A percentile compares a stretch with the other conserved stretches of the same genome.
phyloP scores from a whole-genome alignment of 2,888 invertebrate genomes.

The Amiota mariae region DNA sequence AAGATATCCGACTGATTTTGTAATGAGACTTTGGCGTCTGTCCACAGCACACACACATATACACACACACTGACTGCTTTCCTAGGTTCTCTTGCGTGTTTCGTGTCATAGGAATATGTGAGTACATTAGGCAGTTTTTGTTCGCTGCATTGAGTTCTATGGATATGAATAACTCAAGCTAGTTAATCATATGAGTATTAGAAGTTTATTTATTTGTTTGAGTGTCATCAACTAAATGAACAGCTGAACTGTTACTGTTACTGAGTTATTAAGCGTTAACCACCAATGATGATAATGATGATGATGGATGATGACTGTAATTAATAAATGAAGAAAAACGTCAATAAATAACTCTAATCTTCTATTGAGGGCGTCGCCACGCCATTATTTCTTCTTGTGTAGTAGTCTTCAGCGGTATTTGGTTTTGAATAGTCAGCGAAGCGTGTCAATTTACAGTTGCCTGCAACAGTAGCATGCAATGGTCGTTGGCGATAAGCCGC shows the following conservation, averaged over 20 bases:
- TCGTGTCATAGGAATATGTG: not conserved
- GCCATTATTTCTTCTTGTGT: too few relatives aligned
- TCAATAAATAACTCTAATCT: conserved; percentile 37
- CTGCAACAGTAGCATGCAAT: conserved; percentile 12
- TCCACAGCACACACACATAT: too few relatives aligned
- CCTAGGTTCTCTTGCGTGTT: too few relatives aligned
- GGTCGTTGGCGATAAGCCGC: not conserved
- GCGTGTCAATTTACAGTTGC: conserved; percentile 47
- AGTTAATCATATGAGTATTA: too few relatives aligned
- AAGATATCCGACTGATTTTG: not conserved
- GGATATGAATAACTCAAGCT: too few relatives aligned
- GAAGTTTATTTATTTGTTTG: conserved; percentile 34
- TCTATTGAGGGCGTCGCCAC: conserved; percentile 7
- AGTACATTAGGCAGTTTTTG: conserved; percentile 7
- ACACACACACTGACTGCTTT: too few relatives aligned
- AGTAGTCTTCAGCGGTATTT: not conserved
- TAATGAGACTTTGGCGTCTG: too few relatives aligned
- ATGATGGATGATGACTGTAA: conserved; percentile 51
- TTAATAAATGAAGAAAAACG: conserved; percentile 35
- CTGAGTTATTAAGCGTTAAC: conserved; percentile 27
- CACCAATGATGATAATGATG: not conserved
- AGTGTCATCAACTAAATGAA: conserved; percentile 46
- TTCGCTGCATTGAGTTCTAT: not conserved
- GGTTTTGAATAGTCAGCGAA: conserved; percentile 34
- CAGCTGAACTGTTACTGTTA: conserved; percentile 51